These are phyloP conservation scores for Psilanteris sp. DNA, from an alignment of 1,140 invertebrate species.

Conservation along the genomic window DNA sequence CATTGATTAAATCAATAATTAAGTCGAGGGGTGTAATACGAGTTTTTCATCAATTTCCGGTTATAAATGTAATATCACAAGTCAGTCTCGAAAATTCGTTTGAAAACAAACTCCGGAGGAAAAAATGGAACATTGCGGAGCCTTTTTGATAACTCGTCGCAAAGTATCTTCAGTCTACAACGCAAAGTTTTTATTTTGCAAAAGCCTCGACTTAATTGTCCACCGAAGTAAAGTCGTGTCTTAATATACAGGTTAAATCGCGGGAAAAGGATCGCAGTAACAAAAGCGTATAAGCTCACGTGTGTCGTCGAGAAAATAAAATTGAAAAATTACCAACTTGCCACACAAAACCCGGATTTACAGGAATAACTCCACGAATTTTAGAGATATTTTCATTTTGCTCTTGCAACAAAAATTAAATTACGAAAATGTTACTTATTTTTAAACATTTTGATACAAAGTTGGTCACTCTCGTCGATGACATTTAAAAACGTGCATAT, in stretches of 20 bases:
- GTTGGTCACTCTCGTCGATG: too few relatives aligned
- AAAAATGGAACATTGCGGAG: slow-evolving; percentile 3
- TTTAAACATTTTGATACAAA: too few relatives aligned
- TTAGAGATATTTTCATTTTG: slow-evolving; percentile 18
- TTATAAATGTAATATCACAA: slow-evolving; percentile 40
- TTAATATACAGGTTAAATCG: slow-evolving; percentile 36
- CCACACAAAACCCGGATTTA: slow-evolving; percentile 16
- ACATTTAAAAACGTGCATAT: too few relatives aligned
- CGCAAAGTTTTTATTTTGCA: slow-evolving; percentile 37
- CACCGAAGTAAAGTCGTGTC: slow-evolving; percentile 31
- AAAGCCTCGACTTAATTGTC: slow-evolving; percentile 43
- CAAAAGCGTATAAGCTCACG: slow-evolving; percentile 39
- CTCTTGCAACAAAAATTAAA: too few relatives aligned
- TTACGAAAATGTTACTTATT: too few relatives aligned
- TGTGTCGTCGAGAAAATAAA: slow-evolving; percentile 27
- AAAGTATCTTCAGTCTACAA: slow-evolving; percentile 47
- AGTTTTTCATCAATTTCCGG: background rate
- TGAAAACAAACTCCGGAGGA: slow-evolving; percentile 23
- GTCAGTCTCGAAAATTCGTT: slow-evolving; percentile 47
- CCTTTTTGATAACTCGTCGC: slow-evolving; percentile 11
- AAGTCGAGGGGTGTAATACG: slow-evolving; percentile 17
- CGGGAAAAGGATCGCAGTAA: slow-evolving; percentile 36
- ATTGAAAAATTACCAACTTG: slow-evolving; percentile 42
- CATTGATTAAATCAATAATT: slow-evolving; percentile 3
- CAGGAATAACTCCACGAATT: slow-evolving; percentile 4